Evolutionary conservation across 2,888 invertebrate species (phyloP), one percentile per base, ranked within the genome.

Genomic region (Trichogramma dendrolimi): DNA sequence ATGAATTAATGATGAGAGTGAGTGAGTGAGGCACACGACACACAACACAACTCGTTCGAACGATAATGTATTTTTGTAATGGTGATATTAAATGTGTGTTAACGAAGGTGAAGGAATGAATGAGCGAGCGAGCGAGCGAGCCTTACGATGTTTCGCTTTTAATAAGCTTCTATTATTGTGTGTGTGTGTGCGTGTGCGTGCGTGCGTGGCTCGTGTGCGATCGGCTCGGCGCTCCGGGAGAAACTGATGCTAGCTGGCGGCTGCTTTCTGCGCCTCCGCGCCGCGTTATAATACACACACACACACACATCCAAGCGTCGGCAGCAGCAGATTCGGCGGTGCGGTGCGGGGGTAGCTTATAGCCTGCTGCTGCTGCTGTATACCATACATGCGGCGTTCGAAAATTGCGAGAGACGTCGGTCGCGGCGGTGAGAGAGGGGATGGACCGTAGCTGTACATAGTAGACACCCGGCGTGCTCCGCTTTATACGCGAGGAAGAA

Each of bases 231-330:
- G 64, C 61, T 64, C 64, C 64, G 64, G 64, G 61, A 49, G 55
- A 48, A 55, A 61, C 63, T 61, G 27, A 27, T 27, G 60, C 11
- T 56, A 44, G 14, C 59, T 50, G 54, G 42, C 55, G 58, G 56
- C 56, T 65, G 61, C 67, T 64, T 56, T 62, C 62, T 72, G 72
- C 71, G 70, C 69, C 62, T 65, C 58, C 66, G 69, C 68, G 27
- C 27, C 27, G 27, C 27, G 27, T 27, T 27, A 27, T 27, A 27
- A 27, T 27, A 27, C 27, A 27, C 27, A 27, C 27, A 27, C 3
- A 27, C 27, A 27, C 27, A 27, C 27, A 27, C 27, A 27, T 2
- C 2, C 27, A 27, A 27, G 27, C 27, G n/a, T n/a, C n/a, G 27
- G 27, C 27, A 3, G 14, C 14, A 14, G 14, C 14, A 14, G 27